phyloP scores from a whole-genome alignment of 2,888 invertebrate genomes.

The Lithosia quadra region DNA sequence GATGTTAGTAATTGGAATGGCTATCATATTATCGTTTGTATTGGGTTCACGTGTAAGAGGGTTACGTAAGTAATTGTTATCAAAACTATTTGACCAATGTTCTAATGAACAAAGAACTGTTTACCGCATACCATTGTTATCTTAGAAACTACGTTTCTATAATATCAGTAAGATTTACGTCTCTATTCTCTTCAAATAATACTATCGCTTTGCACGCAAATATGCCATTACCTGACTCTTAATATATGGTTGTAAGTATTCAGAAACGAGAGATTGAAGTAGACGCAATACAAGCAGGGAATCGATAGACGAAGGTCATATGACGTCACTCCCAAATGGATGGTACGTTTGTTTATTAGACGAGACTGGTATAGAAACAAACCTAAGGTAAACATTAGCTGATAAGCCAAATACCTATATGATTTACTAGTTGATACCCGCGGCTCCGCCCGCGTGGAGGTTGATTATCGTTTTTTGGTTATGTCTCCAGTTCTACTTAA shows the following conservation, averaged over 20 bases:
- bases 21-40: no score
- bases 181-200: not conserved
- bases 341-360: not conserved
- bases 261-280: not conserved
- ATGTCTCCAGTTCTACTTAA: no score
- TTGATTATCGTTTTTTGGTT: no score
- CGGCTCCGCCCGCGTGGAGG: no score
- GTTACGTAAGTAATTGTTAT: no score
- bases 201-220: not conserved
- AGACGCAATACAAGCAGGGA: not conserved
- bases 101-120: not conserved
- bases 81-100: no score
- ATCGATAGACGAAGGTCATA: not conserved
- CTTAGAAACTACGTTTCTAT: not conserved
- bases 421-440: no score
- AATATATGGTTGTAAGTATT: not conserved
- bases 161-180: not conserved
- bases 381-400: no score
- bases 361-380: no score
- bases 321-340: slow-evolving; percentile 3
- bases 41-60: no score
- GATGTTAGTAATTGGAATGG: no score
- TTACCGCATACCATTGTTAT: slow-evolving; percentile 10
- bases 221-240: not conserved
- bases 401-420: no score